Base-by-base conservation (phyloP, 2,113 vertebrate genomes). In the Podarcis raffonei region DNA sequence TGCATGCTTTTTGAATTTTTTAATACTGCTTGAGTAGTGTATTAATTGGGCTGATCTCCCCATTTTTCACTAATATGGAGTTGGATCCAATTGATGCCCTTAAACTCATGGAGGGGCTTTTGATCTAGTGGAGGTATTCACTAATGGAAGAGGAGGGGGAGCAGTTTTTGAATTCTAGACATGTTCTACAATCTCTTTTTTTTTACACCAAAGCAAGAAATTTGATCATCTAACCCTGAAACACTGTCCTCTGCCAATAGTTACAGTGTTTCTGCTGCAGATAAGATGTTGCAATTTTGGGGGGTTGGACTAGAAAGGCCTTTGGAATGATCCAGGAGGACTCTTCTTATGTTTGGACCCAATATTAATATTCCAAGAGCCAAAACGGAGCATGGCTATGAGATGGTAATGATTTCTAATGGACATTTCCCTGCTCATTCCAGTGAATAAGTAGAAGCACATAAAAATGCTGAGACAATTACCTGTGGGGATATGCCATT, bases 281-380 rank as follows among this genome's bases (percentile, higher is more conserved):
- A 89, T 89, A 89, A 91, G 81, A 57, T 92, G 84, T 94, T 89
- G 84, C 39, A 48, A 53, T 93, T 94, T 91, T 89, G 83, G 93
- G 76, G 32, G 9, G n/a, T 74, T 74, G 71, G 71, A 2, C 13
- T 62, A 62, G 18, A 62, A 15, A 32, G 68, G 5, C 12, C 62
- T 86, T 48, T 62, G 12, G 62, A 13, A 30, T 59, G 27, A 65
- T 81, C n/a, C 23, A 72, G 30, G n/a, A 32, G 4, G 23, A 42
- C 3, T 35, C 23, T 6, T 69, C 48, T 32, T 74, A 35, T 27
- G 37, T 62, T 62, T 62, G 2, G 87, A 90, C 30, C 37, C 62
- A 79, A 15, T 88, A 86, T 68, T 88, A 84, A 93, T 93, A 91
- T 88, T 81, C 69, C 71, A 57, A 81, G 82, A 87, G 91, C 89